Conservation (phyloP, 2,797 vertebrate genomes). For the Lepus townsendii region DNA sequence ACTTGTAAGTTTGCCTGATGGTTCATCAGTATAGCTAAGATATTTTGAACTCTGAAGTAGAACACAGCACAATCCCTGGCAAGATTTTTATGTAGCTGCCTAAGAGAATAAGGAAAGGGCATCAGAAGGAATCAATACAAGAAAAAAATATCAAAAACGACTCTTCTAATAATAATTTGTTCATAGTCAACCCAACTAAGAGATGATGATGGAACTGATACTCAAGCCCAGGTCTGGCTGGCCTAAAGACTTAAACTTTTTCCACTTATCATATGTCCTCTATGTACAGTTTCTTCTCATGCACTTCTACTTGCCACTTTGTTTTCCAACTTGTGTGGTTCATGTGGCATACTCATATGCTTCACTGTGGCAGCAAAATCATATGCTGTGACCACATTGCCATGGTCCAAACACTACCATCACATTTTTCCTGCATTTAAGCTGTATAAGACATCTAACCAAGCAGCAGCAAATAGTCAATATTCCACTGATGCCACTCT, state of each 20-base stretch:
- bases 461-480: background rate
- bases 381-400: background rate
- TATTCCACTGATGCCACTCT: background rate
- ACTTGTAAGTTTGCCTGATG: background rate
- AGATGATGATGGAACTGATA: background rate
- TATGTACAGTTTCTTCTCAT: background rate
- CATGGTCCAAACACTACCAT: background rate
- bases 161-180: background rate
- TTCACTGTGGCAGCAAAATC: background rate
- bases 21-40: background rate
- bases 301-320: no score
- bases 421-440: background rate
- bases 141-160: background rate
- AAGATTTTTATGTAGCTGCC: background rate
- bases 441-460: background rate
- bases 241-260: background rate
- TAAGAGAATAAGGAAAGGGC: background rate
- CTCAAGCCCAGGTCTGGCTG: background rate
- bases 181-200: background rate
- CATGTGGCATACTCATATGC: background rate
- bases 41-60: conserved; percentile 6
- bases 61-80: background rate
- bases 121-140: background rate
- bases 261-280: background rate
- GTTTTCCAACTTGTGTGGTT: background rate